Evolutionary conservation across 2,888 invertebrate species (phyloP).

Genomic region (Gonocerus acuteangulatus): DNA sequence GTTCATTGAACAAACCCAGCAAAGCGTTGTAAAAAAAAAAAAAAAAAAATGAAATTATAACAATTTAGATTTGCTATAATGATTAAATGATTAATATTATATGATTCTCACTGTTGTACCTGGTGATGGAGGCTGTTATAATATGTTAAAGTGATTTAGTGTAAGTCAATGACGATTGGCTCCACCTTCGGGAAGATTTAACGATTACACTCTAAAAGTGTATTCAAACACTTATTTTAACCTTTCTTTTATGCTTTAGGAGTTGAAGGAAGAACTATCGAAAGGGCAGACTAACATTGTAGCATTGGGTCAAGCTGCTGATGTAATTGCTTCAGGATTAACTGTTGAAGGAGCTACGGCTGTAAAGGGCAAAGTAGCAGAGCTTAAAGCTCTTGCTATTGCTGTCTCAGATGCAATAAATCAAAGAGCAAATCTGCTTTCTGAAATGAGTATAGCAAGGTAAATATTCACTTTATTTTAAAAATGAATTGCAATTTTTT

Average conservation of each 20-base stretch:
- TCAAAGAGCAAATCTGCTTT: constrained; percentile 67
- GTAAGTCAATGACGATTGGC: too few species aligned
- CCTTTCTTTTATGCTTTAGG: constrained; percentile 34
- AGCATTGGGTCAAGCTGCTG: constrained; percentile 67
- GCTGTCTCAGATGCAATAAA: constrained; percentile 69
- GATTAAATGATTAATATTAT: too few species aligned
- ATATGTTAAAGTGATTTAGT: too few species aligned
- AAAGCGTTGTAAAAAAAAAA: too few species aligned
- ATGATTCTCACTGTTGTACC: too few species aligned
- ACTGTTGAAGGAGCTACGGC: constrained; percentile 67
- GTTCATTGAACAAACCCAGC: too few species aligned
- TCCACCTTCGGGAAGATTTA: too few species aligned
- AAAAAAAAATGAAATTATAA: too few species aligned
- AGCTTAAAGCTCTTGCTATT: constrained; percentile 65
- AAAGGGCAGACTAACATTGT: constrained; percentile 78
- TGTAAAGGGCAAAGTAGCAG: constrained; percentile 63
- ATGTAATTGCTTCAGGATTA: constrained; percentile 67
- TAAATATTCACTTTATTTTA: constrained; percentile 25
- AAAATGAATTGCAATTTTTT: background rate
- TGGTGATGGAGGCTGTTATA: too few species aligned
- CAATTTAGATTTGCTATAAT: too few species aligned
- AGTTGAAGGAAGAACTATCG: constrained; percentile 67
- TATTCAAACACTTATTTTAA: too few species aligned
- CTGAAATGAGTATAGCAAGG: constrained; percentile 67
- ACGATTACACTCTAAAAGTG: too few species aligned